Percentiles rank a stretch among this genome's conserved stretches.
Evolutionary conservation across 2,888 invertebrate genomes (phyloP).

Genomic region (Dendrolimus pini): DNA sequence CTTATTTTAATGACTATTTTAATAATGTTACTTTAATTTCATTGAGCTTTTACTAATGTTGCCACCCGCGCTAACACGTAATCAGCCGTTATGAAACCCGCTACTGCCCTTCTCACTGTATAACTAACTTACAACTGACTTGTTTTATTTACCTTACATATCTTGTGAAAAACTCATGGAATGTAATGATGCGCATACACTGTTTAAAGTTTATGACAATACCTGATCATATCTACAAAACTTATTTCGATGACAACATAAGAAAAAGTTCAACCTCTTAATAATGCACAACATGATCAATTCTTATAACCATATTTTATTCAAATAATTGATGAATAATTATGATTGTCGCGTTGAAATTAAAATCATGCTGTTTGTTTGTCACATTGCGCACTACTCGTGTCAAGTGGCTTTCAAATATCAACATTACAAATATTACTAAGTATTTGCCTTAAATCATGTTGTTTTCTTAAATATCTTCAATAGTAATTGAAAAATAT

Average conservation of each 20-base stretch:
- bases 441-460: no score
- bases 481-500: no score
- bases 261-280: slow-evolving; percentile 32
- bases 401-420: background rate
- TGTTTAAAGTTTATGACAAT: no score
- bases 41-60: slow-evolving; percentile 26
- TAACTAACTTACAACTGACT: background rate
- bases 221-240: no score
- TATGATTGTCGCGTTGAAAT: background rate
- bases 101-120: background rate
- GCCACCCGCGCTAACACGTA: slow-evolving; percentile 6
- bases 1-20: slow-evolving; percentile 3
- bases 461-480: no score
- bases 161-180: no score
- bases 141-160: background rate
- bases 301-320: slow-evolving; percentile 22
- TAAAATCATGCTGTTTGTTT: background rate
- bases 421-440: background rate
- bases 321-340: slow-evolving; percentile 4
- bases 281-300: slow-evolving; percentile 23
- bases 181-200: no score
- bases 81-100: background rate
- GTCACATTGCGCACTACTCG: background rate
- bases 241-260: slow-evolving; percentile 4
- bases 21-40: slow-evolving; percentile 12